Evolutionary conservation across 1,140 invertebrate species (phyloP).

Genomic region (Trichonephila inaurata): DNA sequence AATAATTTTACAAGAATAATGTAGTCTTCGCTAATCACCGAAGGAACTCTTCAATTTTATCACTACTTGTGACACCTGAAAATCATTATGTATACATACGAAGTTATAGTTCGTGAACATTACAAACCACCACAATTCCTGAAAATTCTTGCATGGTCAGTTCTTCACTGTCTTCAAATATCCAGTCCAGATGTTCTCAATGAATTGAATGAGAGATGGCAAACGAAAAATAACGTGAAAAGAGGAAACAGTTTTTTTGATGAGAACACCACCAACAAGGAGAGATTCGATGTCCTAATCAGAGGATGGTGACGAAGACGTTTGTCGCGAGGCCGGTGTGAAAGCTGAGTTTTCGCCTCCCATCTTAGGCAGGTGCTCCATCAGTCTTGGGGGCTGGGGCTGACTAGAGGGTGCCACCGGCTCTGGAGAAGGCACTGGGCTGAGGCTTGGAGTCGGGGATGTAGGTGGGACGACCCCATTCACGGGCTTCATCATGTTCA

Average conservation of each 20-base stretch:
- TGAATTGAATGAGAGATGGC: neutral
- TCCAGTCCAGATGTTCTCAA: neutral
- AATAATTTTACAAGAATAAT: neutral
- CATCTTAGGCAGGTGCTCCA: conserved; percentile 83
- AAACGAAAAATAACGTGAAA: neutral
- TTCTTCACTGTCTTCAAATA: neutral
- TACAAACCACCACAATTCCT: neutral
- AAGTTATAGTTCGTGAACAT: too few species aligned
- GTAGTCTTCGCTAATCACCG: neutral
- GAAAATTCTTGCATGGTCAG: neutral
- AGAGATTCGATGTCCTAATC: neutral
- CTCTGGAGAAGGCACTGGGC: conserved; percentile 82
- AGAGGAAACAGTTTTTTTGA: neutral
- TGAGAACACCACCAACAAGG: neutral
- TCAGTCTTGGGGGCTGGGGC: conserved; percentile 80
- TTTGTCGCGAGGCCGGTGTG: conserved; percentile 77
- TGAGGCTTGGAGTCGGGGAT: conserved; percentile 82
- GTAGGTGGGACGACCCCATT: conserved; percentile 81
- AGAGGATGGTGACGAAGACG: conserved; percentile 68
- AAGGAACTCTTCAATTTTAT: neutral
- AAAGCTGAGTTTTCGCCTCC: conserved; percentile 93
- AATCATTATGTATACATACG: neutral
- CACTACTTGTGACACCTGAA: neutral
- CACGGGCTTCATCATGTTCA: conserved; percentile 91
- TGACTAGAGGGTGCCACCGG: conserved; percentile 82